Conservation (phyloP, 2,888 invertebrate genomes). For the Panorpa germanica region DNA sequence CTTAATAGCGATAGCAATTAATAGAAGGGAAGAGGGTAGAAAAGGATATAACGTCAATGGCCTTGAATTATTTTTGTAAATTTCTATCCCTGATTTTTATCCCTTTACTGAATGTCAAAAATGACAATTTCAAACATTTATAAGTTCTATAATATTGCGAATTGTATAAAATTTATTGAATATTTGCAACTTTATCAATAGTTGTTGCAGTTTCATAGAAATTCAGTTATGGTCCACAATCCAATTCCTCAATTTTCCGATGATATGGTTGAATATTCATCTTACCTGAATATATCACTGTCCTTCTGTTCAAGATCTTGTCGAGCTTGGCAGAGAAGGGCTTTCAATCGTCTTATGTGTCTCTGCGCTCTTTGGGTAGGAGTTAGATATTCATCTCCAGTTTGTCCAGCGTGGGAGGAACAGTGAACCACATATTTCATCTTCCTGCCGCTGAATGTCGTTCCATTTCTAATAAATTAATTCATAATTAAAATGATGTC, state of each 20-base stretch:
- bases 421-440: slow-evolving; percentile 74
- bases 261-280: slow-evolving; percentile 15
- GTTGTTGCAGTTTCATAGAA: too few species aligned
- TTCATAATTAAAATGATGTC: background rate
- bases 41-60: too few species aligned
- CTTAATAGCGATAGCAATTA: too few species aligned
- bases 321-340: slow-evolving; percentile 49
- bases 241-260: background rate
- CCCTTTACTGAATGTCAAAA: too few species aligned
- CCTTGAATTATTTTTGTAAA: too few species aligned
- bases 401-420: slow-evolving; percentile 55
- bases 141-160: too few species aligned
- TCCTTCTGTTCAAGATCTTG: slow-evolving; percentile 65
- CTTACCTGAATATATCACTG: slow-evolving; percentile 56
- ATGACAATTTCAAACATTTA: too few species aligned
- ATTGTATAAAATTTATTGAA: too few species aligned
- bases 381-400: slow-evolving; percentile 68
- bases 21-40: too few species aligned
- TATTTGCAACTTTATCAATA: too few species aligned
- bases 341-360: slow-evolving; percentile 58
- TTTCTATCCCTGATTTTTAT: too few species aligned
- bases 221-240: too few species aligned
- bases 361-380: slow-evolving; percentile 73
- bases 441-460: slow-evolving; percentile 46
- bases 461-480: slow-evolving; percentile 32